Conservation (phyloP, 2,888 invertebrate species). For the Notodonta ziczac region DNA sequence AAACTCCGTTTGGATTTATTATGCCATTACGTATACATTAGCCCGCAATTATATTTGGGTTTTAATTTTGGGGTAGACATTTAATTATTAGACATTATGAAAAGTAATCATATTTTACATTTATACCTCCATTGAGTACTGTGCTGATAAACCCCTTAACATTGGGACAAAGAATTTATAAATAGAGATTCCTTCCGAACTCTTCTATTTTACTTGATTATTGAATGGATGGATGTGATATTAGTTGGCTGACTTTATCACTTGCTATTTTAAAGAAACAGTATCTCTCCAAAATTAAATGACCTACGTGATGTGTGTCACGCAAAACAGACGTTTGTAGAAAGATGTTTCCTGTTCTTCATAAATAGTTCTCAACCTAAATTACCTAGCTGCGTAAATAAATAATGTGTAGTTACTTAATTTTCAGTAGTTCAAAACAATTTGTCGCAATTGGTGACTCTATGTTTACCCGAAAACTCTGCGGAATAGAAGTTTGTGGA, state of each 20-base stretch:
- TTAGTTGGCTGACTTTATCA: too few relatives aligned
- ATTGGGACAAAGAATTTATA: too few relatives aligned
- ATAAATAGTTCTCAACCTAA: background rate
- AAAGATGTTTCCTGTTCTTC: background rate
- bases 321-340: too few relatives aligned
- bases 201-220: too few relatives aligned
- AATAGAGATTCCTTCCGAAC: too few relatives aligned
- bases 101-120: background rate
- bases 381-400: background rate
- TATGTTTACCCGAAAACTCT: slow-evolving; percentile 59
- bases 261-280: too few relatives aligned
- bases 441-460: slow-evolving; percentile 5
- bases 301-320: background rate
- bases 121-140: too few relatives aligned
- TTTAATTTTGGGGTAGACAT: slow-evolving; percentile 4
- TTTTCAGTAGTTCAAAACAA: slow-evolving; percentile 1
- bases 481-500: slow-evolving; percentile 71
- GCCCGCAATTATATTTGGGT: slow-evolving; percentile 3
- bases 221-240: too few relatives aligned
- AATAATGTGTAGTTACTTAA: background rate
- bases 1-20: background rate
- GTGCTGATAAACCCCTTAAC: too few relatives aligned
- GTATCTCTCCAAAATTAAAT: background rate
- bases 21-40: slow-evolving; percentile 3
- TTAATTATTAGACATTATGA: slow-evolving; percentile 2